These are phyloP conservation scores for Cartodere bifasciata DNA, from an alignment of 2,888 invertebrate genomes.

Conservation along the genomic window DNA sequence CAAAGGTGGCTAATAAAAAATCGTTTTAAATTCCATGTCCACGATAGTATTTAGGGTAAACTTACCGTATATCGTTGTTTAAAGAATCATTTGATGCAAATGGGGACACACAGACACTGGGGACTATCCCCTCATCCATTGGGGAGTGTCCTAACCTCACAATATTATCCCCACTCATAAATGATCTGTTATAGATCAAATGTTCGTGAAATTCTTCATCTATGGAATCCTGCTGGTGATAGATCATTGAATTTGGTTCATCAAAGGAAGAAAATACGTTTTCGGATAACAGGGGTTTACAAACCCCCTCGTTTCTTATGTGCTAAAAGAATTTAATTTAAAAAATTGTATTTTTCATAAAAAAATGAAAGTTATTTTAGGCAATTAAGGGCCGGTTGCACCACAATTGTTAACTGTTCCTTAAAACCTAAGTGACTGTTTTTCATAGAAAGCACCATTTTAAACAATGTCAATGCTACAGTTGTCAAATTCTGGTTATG, in stretches of 20 bases:
- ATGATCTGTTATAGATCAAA: constrained; percentile 60
- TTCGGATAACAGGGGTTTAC: constrained; percentile 24
- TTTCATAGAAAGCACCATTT: no score
- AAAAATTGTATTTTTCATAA: no score
- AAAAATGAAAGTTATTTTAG: no score
- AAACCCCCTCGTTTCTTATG: constrained; percentile 26
- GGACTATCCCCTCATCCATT: constrained; percentile 40
- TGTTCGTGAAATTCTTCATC: constrained; percentile 73
- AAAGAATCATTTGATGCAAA: constrained; percentile 76
- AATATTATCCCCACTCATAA: constrained; percentile 51
- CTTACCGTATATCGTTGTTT: constrained; percentile 54
- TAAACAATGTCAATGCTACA: no score
- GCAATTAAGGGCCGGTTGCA: no score
- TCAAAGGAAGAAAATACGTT: constrained; percentile 28
- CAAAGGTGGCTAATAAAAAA: no score
- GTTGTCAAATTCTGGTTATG: no score
- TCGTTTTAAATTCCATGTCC: no score
- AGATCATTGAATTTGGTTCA: constrained; percentile 18
- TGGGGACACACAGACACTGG: constrained; percentile 43
- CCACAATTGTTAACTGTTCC: no score
- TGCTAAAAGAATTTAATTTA: no score
- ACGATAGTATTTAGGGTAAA: no score
- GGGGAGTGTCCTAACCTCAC: constrained; percentile 28
- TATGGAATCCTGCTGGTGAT: constrained; percentile 35
- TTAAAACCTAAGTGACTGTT: no score